Base-by-base conservation (phyloP, 2,888 invertebrate genomes). In the Polia nebulosa region DNA sequence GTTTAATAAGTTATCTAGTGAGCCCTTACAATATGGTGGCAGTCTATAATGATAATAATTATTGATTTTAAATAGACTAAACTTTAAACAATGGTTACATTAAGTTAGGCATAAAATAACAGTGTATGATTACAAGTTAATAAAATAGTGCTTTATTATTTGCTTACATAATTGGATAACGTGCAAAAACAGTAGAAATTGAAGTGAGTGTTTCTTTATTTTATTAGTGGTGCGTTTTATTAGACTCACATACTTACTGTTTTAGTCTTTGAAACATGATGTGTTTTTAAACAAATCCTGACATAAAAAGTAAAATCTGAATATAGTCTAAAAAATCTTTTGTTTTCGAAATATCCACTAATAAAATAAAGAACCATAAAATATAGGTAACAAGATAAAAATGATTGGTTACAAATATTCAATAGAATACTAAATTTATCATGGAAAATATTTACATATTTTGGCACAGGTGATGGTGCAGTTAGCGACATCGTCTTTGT, bases 381-480 rank as follows among this genome's bases (percentile, higher is more conserved):
- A 65, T 53, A 59, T 57, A 83, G 85, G 83, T 87, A 88, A 84
- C 75, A 86, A 85, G 82, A 82, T 78, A 81, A 81, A 87, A 84
- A 80, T 78, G 70, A 84, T 72, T 68, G 83, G 67, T 85, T 84
- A 81, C 80, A 81, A 77, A 85, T 85, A 85, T 86, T 88, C 79
- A 87, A 87, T 89, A 86, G 80, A 85, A 84, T 86, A 85, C 85
- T 78, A 83, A n/a, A 84, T 88, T 74, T 81, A 73, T 84, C 84
- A 88, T 90, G 90, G 91, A 90, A 92, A 89, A 91, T 94, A 94
- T 94, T 91, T 94, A 95, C 92, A 94, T 87, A 87, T 85, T 86
- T 95, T 95, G 95, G 95, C 95, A 95, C 95, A 93, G 91, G 89
- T 92, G 90, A 90, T 89, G 94, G 93, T 93, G 91, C 90, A 82